Conservation (phyloP, 1,140 invertebrate genomes). For the Drosophila prosaltans region DNA sequence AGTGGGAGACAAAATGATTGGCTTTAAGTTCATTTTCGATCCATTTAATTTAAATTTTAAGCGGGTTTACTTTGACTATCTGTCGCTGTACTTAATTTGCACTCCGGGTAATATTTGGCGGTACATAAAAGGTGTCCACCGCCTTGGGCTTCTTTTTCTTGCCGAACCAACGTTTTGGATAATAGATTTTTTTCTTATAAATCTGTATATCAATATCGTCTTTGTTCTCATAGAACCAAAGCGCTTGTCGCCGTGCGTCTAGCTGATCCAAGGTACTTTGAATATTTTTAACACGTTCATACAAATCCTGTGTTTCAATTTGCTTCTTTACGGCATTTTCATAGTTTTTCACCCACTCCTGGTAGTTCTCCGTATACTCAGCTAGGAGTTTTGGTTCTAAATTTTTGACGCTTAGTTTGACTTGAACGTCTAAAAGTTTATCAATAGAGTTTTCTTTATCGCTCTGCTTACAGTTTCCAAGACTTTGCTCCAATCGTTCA, state of each 20-base stretch:
- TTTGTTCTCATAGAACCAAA: constrained; percentile 92
- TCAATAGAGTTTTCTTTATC: constrained; percentile 25
- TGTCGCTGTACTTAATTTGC: neutral
- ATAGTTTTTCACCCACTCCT: constrained; percentile 44
- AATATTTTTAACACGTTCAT: constrained; percentile 84
- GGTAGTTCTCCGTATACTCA: constrained; percentile 83
- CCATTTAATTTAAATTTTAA: neutral
- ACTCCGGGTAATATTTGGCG: constrained; percentile 85
- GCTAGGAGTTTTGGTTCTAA: constrained; percentile 84
- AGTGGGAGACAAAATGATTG: neutral
- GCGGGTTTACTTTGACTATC: too few species aligned
- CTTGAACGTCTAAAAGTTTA: constrained; percentile 26
- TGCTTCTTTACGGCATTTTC: constrained; percentile 35
- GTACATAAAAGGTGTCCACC: constrained; percentile 87
- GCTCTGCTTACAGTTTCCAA: constrained; percentile 14
- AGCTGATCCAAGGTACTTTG: constrained; percentile 86
- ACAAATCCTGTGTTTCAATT: constrained; percentile 26
- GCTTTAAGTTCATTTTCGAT: neutral
- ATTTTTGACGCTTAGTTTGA: constrained; percentile 84
- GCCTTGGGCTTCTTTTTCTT: constrained; percentile 84
- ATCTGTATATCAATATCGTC: constrained; percentile 89
- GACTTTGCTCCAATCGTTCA: constrained; percentile 24
- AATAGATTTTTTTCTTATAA: constrained; percentile 85
- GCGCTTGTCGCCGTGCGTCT: constrained; percentile 85
- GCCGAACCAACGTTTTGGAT: constrained; percentile 83